These are phyloP conservation scores for Pterostichus niger DNA, from an alignment of 2,888 invertebrate species.

Conservation along the genomic window DNA sequence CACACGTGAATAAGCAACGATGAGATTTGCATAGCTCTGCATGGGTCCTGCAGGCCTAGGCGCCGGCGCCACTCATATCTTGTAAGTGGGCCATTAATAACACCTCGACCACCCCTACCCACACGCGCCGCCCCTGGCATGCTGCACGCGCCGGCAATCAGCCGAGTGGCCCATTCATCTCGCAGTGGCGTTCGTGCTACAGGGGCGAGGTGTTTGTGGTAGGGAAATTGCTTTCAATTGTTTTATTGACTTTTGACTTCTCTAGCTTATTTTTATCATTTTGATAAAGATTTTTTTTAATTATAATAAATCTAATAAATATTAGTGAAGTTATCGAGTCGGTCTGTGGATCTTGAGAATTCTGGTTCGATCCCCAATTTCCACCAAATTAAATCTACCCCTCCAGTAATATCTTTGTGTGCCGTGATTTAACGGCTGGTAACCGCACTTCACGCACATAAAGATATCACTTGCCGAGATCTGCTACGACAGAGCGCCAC, in stretches of 20 bases:
- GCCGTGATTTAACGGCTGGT: too few species aligned
- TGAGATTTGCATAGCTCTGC: slow-evolving; percentile 8
- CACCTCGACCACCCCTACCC: not conserved
- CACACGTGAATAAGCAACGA: slow-evolving; percentile 22
- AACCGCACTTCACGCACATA: too few species aligned
- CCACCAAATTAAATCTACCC: too few species aligned
- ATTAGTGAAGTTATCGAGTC: too few species aligned
- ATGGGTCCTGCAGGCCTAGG: not conserved
- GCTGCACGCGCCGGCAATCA: slow-evolving; percentile 57
- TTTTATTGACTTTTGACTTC: too few species aligned
- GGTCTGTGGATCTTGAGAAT: too few species aligned
- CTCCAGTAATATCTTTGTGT: too few species aligned
- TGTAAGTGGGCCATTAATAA: slow-evolving; percentile 59
- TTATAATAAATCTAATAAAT: too few species aligned
- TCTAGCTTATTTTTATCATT: not conserved
- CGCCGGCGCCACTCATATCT: slow-evolving; percentile 51
- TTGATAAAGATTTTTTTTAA: too few species aligned
- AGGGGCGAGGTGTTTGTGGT: not conserved
- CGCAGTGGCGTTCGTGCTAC: slow-evolving; percentile 13
- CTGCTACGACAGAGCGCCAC: too few species aligned
- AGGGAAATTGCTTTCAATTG: not conserved
- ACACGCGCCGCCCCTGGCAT: slow-evolving; percentile 40
- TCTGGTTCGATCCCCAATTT: too few species aligned
- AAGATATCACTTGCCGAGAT: too few species aligned
- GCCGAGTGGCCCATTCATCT: slow-evolving; percentile 50